Evolutionary conservation across 2,113 vertebrate genomes (phyloP), one percentile per base, ranked within the genome.

Genomic region (Cinclus mexicanus): DNA sequence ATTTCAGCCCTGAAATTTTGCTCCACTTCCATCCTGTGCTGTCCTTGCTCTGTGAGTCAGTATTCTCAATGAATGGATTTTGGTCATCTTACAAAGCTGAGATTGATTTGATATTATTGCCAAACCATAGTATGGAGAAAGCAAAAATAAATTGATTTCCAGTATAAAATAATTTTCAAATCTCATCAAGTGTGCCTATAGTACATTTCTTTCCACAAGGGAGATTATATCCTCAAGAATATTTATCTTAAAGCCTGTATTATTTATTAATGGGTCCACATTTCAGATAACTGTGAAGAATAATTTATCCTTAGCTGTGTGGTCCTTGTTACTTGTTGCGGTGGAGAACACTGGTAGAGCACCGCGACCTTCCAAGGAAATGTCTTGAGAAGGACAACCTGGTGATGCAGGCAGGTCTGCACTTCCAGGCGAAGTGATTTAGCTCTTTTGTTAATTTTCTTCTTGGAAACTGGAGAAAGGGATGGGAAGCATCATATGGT

Each of bases 271-370:
- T 91, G 71, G 87, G 83, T 79, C 77, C 64, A 90, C 74, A 90
- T 94, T 92, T 96, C 93, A 95, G 93, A 92, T 94, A 96, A 96
- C 79, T 71, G 94, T 94, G 94, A 96, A 96, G 93, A 97, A 97
- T 91, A 89, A 89, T 97, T 97, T 97, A 89, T 80, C 83, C 47
- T 95, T 91, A 96, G 92, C 82, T 86, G 35, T 94, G 90, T 97
- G 87, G 83, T 97, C 72, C 91, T 97, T 46, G 9, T 95, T 92
- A 37, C 35, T 37, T 37, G 35, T 37, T 37, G 35, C 8, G 35
- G 35, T 37, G 35, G 35, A 37, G 35, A 37, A 8, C 35, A 37
- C 35, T 37, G 35, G 35, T 37, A 37, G 35, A 37, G 35, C 35
- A 37, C 35, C 35, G 35, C 35, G 35, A 37, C 35, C 35, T 37